These are phyloP conservation scores for Dipodomys spectabilis DNA, from an alignment of 2,113 vertebrate species.

Conservation along the genomic window DNA sequence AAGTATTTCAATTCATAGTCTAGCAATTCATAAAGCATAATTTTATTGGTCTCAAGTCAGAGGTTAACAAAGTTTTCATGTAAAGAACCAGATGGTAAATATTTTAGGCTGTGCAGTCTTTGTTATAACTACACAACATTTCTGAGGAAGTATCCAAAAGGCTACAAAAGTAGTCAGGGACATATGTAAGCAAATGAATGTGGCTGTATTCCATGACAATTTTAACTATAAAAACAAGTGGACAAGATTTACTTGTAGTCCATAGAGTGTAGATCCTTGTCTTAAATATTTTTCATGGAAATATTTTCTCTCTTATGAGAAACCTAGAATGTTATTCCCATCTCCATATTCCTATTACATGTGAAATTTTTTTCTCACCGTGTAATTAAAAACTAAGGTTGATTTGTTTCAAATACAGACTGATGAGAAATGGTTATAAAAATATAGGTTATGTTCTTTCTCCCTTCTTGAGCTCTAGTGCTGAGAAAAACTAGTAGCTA, in stretches of 20 bases:
- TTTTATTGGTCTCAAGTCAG: slow-evolving; percentile 1
- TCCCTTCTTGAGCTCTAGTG: neutral
- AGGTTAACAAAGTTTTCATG: neutral
- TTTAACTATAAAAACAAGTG: neutral
- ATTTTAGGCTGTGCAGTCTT: neutral
- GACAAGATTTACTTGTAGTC: neutral
- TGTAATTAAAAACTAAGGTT: slow-evolving; percentile 18
- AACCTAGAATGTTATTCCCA: neutral
- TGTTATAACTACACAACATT: neutral
- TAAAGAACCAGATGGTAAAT: neutral
- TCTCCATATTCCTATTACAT: neutral
- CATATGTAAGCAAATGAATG: neutral
- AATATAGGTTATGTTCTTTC: neutral
- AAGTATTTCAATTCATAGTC: neutral
- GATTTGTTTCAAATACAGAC: neutral
- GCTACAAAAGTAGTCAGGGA: neutral
- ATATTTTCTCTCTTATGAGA: neutral
- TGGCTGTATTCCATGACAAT: neutral
- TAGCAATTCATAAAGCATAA: slow-evolving; percentile 14
- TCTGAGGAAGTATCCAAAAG: neutral
- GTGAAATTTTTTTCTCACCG: neutral
- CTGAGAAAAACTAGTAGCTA: neutral
- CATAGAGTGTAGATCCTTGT: neutral
- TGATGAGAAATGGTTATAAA: neutral
- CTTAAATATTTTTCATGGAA: neutral